Base-by-base conservation (phyloP, 2,888 invertebrate genomes). In the Drosophila conformis region DNA sequence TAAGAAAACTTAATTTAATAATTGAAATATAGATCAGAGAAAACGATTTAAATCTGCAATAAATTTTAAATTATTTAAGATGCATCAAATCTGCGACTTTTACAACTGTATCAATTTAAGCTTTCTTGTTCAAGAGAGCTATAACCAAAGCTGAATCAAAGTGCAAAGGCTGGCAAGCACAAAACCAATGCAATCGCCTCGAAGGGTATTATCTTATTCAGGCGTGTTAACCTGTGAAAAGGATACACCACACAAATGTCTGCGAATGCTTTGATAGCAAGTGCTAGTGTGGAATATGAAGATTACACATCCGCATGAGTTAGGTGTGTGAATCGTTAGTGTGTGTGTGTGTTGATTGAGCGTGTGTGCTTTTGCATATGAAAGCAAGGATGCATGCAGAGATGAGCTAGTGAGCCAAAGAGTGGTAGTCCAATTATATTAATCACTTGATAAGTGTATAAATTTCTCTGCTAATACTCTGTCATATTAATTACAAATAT, bases 241-340 rank as follows among this genome's bases (percentile, higher is more conserved):
- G 76, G 83, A 73, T 75, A 69, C 68, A 58, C 54, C 65, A 46
- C 38, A 62, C 51, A 49, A 56, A 69, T 73, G 65, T 36, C 51
- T 66, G 56, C 29, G 53, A 69, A 69, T 85, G 88, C 69, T 88
- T 75, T 82, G 69, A 80, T 69, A 67, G 67, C 54, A 77, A 75
- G 86, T 82, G 88, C 72, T 73, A 48, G 49, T 63, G 62, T 49
- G 54, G 58, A 42, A 38, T 46, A 54, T 62, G 60, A 51, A 66
- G 68, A 56, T 58, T 63, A 67, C 29, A 52, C 11, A 42, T 7
- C 40, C 49, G n/a, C 33, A 13, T 58, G 46, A 27, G 56, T 49
- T 58, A 15, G 29, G 10, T 27, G n/a, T 25, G 25, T 29, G 10
- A 18, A 52, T 33, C 31, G n/a, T 42, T 53, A 27, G 10, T 31